Evolutionary conservation across 2,797 vertebrate species (phyloP), one percentile per base, ranked within the genome.

Genomic region (Microctenopoma stevenorrisi): DNA sequence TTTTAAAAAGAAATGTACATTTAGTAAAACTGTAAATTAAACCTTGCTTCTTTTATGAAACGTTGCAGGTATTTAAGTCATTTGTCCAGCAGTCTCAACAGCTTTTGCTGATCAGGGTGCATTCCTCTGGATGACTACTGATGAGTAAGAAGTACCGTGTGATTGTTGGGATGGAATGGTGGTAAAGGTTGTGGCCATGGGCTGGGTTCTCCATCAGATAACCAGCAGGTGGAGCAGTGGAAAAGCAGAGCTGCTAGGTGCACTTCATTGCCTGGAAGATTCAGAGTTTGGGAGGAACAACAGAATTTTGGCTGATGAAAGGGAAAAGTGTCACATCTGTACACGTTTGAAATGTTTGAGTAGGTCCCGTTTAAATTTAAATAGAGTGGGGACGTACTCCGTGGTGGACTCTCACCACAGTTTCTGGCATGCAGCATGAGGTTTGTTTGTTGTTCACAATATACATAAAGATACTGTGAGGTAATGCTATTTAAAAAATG

Each of bases 11-110:
- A 95, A 95, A 97, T 97, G 96, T 98, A 98, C 96, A 97, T 97
- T 97, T 98, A 97, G 96, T 97, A 97, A 96, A 96, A 95, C 94
- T 96, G 96, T 97, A 98, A 97, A 98, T 98, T 97, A 98, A 98
- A 97, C 93, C 89, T 93, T 88, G 91, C 95, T 96, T 96, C 96
- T 97, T 97, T 96, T 96, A 95, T 92, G 95, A 95, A 95, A 84
- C 58, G 5, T 33, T 30, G 62, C 70, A 71, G 33, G 13, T 46
- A 30, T 10, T 53, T 14, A 10, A 11, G 28, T 82, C 22, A 42
- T 84, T 85, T 79, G 33, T 83, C 40, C 35, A 6, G 59, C 42
- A 1, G 42, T 66, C 75, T 14, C 28, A 12, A 54, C n/a, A 1
- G 28, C 11, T 15, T 47, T 12, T 14, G 18, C 46, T 26, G 5